Conservation (phyloP, 1,140 invertebrate species). For the Cepaea nemoralis region DNA sequence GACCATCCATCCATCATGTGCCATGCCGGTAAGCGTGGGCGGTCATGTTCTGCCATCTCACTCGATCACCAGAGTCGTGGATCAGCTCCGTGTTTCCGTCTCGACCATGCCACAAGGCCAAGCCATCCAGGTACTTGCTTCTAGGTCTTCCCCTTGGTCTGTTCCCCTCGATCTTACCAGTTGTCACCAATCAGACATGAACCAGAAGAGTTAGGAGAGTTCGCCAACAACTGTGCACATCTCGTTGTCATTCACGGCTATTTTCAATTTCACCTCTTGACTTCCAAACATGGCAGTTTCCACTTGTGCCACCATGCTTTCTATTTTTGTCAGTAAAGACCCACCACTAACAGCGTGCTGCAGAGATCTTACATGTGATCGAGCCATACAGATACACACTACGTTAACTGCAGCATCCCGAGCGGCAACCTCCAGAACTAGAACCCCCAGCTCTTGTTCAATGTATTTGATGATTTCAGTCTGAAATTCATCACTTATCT, state of each 20-base stretch:
- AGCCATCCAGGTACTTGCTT: too few species aligned
- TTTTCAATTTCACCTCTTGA: constrained; percentile 7
- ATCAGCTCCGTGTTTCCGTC: too few species aligned
- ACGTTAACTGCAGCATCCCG: constrained; percentile 48
- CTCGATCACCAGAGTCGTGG: too few species aligned
- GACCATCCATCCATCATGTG: too few species aligned
- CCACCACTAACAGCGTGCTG: constrained; percentile 50
- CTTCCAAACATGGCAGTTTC: constrained; percentile 11
- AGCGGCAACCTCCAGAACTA: constrained; percentile 52
- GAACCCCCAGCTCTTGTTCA: constrained; percentile 60
- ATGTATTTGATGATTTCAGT: constrained; percentile 61
- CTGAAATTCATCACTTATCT: constrained; percentile 49
- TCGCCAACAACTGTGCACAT: constrained; percentile 10
- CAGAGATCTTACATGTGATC: constrained; percentile 50
- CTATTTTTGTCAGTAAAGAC: constrained; percentile 46
- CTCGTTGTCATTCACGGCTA: constrained; percentile 5
- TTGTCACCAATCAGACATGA: too few species aligned
- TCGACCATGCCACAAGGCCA: too few species aligned
- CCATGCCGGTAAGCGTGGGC: too few species aligned
- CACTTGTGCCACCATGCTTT: constrained; percentile 47
- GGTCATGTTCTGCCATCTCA: too few species aligned
- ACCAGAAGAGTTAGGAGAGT: too few species aligned
- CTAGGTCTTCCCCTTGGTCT: too few species aligned
- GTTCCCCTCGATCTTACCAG: too few species aligned
- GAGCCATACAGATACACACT: constrained; percentile 58